Percentiles rank a stretch among this genome's conserved stretches.
These are phyloP conservation scores for Coilia nasus DNA, from an alignment of 2,797 vertebrate genomes.

Conservation along the genomic window DNA sequence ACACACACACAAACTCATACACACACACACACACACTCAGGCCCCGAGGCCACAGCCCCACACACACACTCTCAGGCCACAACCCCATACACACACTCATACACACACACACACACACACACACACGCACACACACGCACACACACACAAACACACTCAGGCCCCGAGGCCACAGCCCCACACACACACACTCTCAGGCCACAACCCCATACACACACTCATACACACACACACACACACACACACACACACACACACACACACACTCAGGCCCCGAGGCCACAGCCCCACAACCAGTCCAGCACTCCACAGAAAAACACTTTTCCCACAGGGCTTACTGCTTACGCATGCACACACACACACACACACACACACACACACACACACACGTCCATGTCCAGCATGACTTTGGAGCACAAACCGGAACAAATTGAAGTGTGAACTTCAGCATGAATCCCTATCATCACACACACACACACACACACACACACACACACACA, in stretches of 20 bases:
- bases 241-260: not conserved
- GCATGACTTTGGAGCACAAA: slow-evolving; percentile 35
- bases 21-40: too few relatives aligned
- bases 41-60: not conserved
- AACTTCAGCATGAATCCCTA: slow-evolving; percentile 45
- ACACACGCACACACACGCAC: too few relatives aligned
- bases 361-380: not conserved
- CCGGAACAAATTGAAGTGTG: slow-evolving; percentile 51
- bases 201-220: not conserved
- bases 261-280: not conserved
- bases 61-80: not conserved
- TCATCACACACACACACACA: slow-evolving; percentile 41
- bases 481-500: not conserved
- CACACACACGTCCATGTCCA: not conserved
- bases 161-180: too few relatives aligned
- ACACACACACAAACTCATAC: too few relatives aligned
- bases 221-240: not conserved
- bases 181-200: not conserved
- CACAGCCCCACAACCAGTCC: slow-evolving; percentile 10
- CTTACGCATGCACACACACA: too few relatives aligned
- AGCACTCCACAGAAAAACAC: slow-evolving; percentile 23
- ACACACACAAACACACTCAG: not conserved
- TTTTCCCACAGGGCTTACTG: slow-evolving; percentile 39
- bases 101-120: too few relatives aligned
- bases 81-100: not conserved